Base-by-base conservation (phyloP, 2,113 vertebrate genomes). In the Bos javanicus region DNA sequence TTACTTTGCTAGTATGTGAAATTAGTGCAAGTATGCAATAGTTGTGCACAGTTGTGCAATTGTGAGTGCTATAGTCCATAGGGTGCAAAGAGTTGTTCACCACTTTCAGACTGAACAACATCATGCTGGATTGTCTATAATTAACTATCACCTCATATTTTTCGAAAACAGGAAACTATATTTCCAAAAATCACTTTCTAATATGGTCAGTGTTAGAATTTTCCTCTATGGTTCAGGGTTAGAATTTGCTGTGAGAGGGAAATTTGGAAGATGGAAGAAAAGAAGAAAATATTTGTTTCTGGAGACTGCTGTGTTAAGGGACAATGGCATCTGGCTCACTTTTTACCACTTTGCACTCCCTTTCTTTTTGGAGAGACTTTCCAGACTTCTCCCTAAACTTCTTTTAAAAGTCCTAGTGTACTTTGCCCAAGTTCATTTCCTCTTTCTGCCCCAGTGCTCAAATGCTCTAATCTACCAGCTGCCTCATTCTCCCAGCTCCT, bases 401-500 rank as follows among this genome's bases (percentile, higher is more conserved):
- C 21, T 33, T 56, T 81, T 17, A 12, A 46, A 64, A n/a, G 5
- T 21, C 67, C 78, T 46, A 9, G 5, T 78, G 4, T 28, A n/a
- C 13, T 87, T 36, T 60, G 25, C 4, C 16, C 21, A 76, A 64
- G 5, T 19, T 39, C 1, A 12, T 74, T 33, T 82, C 6, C 0
- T 17, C 17, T 71, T 90, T 4, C 10, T 39, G 52, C 1, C 88
- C 4, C 39, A 81, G 11, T 17, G 43, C 21, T 64, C 16, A 23
- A 76, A 1, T 2, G 28, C 2, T 82, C 48, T 30, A 25, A 52
- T 25, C 19, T 33, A 13, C 8, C 9, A 4, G 26, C 23, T 36
- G 19, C 7, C 21, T 50, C 78, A 1, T 1, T 71, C 5, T 8
- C 5, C 2, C 26, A 15, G n/a, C 17, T 43, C 7, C 5, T 26